Evolutionary conservation across 2,113 vertebrate species (phyloP), one percentile per base, ranked within the genome.

Genomic region (Carassius gibelio): DNA sequence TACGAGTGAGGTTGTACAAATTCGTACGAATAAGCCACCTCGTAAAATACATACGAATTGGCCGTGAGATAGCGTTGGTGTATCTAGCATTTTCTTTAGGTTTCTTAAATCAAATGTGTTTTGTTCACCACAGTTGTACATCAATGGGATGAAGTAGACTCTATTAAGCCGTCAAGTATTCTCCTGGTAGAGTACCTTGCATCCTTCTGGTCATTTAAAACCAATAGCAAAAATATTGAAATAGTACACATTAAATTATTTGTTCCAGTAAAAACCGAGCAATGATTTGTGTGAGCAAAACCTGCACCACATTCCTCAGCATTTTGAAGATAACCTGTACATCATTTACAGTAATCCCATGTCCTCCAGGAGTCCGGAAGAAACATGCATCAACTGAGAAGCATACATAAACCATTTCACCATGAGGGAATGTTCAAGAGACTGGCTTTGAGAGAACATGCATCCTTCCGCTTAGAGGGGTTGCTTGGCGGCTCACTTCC

Each of bases 391-490:
- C 3, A 72, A 38, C 59, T 7, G 85, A 83, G 61, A 75, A 45
- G 61, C 66, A 13, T 64, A 75, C 78, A 83, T 84, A 81, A 87
- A 87, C 75, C 57, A 81, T 84, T 87, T 84, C 62, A 48, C 50
- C 45, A 21, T 45, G 17, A 42, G 38, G 34, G 62, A 75, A 90
- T 81, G 69, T 71, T 82, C 36, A 84, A 75, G 45, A 75, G 17
- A 50, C 61, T 1, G 52, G 50, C 82, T 83, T 85, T 85, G 79
- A 68, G 87, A 75, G 88, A 92, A 90, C 87, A 84, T 55, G 84
- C 75, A 55, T 88, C 15, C 57, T 88, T 86, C 89, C 88, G 90
- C 87, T 87, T 82, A 71, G 87, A 89, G 86, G 85, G 45, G 55
- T 50, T 36, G 57, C 42, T 61, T 71, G 59, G 52, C 68, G 69